A percentile compares a stretch with the other conserved stretches of the same genome.
Conservation (phyloP, 2,888 invertebrate species). For the Hoplodrina ambigua region DNA sequence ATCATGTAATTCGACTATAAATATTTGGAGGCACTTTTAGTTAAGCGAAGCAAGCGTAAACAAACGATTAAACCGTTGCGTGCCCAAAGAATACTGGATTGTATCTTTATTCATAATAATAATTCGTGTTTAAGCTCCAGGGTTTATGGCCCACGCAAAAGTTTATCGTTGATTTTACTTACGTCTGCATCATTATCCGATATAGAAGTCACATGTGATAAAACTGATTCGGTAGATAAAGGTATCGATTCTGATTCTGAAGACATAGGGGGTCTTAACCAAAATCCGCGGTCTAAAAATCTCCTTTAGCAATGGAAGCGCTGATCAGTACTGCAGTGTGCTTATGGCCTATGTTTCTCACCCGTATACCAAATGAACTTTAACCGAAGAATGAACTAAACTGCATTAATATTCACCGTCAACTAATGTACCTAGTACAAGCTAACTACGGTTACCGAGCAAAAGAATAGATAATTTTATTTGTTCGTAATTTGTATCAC, state of each 20-base stretch:
- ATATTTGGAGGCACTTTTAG: conserved; percentile 83
- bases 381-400: conserved; percentile 69
- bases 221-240: conserved; percentile 41
- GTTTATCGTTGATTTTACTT: conserved; percentile 71
- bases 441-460: conserved; percentile 32
- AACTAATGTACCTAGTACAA: conserved; percentile 61
- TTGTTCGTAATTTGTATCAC: conserved; percentile 19
- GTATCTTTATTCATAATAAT: conserved; percentile 73
- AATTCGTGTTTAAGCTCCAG: conserved; percentile 66
- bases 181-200: conserved; percentile 73
- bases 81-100: conserved; percentile 73
- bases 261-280: conserved; percentile 22
- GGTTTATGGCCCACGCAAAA: conserved; percentile 66
- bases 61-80: conserved; percentile 85
- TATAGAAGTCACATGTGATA: conserved; percentile 56
- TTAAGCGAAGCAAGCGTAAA: conserved; percentile 85
- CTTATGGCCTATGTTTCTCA: conserved; percentile 39
- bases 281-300: conserved; percentile 14
- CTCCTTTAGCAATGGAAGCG: conserved; percentile 26
- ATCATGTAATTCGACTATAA: conserved; percentile 87
- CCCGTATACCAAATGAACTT: conserved; percentile 47
- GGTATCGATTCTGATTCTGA: conserved; percentile 51
- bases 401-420: conserved; percentile 69
- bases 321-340: conserved; percentile 52
- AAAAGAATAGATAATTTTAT: conserved; percentile 28